Conservation (phyloP, 2,797 vertebrate species). For the Ctenosaura bakeri region DNA sequence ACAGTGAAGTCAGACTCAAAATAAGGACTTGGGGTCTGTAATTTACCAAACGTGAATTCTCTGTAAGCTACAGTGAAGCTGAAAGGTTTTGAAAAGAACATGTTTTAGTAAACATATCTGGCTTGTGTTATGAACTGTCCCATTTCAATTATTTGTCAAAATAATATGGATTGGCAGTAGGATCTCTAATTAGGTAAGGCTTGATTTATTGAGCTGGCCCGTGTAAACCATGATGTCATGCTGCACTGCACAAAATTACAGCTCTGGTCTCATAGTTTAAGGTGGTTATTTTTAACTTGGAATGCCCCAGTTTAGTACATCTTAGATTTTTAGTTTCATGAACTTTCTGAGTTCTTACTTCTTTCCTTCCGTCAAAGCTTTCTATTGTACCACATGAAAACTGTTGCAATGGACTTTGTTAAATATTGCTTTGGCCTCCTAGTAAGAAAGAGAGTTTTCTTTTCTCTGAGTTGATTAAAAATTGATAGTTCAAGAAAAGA, state of each 20-base stretch:
- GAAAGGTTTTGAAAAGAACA: conserved; percentile 75
- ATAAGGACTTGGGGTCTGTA: conserved; percentile 77
- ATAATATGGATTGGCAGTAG: conserved; percentile 80
- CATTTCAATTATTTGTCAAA: conserved; percentile 81
- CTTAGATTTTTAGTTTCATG: conserved; percentile 71
- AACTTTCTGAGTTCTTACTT: conserved; percentile 66
- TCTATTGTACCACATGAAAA: conserved; percentile 55
- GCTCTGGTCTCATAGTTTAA: conserved; percentile 78
- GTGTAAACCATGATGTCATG: conserved; percentile 85
- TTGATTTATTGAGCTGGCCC: conserved; percentile 83
- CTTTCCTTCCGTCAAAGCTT: conserved; percentile 62
- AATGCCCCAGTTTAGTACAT: conserved; percentile 69
- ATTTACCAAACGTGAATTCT: conserved; percentile 81
- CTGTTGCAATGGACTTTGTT: conserved; percentile 15
- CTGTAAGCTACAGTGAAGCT: conserved; percentile 78
- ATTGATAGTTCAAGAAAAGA: conserved; percentile 45
- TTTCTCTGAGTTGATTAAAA: not conserved
- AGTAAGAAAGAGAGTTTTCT: conserved; percentile 30
- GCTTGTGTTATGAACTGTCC: conserved; percentile 77
- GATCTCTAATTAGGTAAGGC: conserved; percentile 82
- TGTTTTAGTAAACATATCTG: conserved; percentile 84
- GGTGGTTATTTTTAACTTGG: conserved; percentile 81
- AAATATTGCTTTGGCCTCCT: conserved; percentile 34
- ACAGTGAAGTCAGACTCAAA: conserved; percentile 85
- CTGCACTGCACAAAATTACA: conserved; percentile 81